phyloP scores from a whole-genome alignment of 2,797 vertebrate species.

The Microhierax caerulescens region DNA sequence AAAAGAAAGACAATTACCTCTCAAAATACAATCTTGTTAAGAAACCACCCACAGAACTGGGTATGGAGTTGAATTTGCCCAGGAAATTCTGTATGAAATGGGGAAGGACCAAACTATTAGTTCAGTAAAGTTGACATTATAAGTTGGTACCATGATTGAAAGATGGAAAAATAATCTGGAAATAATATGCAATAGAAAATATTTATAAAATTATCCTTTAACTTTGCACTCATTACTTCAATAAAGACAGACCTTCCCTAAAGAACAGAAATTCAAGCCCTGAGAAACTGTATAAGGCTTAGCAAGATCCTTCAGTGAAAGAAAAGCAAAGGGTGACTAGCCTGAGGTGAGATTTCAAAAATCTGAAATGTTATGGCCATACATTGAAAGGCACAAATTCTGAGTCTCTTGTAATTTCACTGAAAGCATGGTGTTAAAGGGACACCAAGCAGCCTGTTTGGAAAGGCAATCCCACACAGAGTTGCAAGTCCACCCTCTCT shows the following conservation, averaged over 20 bases:
- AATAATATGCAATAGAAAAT: background rate
- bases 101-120: background rate
- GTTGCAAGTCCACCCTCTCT: background rate
- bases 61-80: background rate
- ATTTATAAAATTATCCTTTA: background rate
- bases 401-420: background rate
- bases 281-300: background rate
- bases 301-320: background rate
- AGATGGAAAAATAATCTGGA: background rate
- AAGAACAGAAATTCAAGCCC: background rate
- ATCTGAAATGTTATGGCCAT: background rate
- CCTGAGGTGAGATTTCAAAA: background rate
- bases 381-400: background rate
- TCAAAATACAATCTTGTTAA: background rate
- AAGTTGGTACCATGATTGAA: background rate
- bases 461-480: background rate
- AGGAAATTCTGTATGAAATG: background rate
- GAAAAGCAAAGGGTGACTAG: background rate
- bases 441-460: background rate
- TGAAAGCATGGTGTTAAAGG: rapidly evolving
- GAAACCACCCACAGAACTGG: background rate
- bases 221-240: background rate
- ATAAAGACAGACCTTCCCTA: background rate
- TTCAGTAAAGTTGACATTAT: background rate
- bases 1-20: background rate